These are phyloP conservation scores for Halictus quadricinctus DNA, from an alignment of 2,888 invertebrate genomes.

Conservation along the genomic window DNA sequence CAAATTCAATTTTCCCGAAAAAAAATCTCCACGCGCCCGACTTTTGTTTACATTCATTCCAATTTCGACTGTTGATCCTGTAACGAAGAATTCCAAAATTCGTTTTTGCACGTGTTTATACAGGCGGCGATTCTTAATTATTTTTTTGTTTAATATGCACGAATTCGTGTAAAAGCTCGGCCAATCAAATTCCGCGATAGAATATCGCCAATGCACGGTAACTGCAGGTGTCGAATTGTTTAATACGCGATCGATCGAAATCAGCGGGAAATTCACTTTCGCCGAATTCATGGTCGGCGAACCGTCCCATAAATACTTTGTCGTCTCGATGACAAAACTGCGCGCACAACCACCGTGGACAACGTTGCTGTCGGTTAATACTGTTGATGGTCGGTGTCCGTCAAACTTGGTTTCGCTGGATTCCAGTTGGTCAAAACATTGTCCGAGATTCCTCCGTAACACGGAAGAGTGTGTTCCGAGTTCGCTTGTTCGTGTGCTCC, in stretches of 20 bases:
- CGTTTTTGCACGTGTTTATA: background rate
- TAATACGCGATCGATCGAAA: background rate
- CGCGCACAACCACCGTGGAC: background rate
- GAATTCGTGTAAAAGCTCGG: no score
- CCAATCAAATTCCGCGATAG: no score
- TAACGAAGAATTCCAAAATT: background rate
- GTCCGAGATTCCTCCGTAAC: background rate
- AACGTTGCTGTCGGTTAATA: background rate
- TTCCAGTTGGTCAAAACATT: background rate
- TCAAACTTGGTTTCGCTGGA: background rate
- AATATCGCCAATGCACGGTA: no score
- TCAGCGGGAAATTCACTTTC: background rate
- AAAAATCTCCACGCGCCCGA: background rate
- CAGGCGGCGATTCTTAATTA: background rate
- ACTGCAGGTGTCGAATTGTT: no score
- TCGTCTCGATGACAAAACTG: background rate
- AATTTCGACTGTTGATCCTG: background rate
- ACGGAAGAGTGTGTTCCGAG: background rate
- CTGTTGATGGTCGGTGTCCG: background rate
- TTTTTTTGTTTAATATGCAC: background rate
- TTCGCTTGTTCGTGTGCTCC: background rate
- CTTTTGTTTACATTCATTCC: background rate
- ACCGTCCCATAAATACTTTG: background rate
- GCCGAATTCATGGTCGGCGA: background rate
- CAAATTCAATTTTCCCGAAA: background rate